Conservation (phyloP, 2,888 invertebrate species). For the Myathropa florea region DNA sequence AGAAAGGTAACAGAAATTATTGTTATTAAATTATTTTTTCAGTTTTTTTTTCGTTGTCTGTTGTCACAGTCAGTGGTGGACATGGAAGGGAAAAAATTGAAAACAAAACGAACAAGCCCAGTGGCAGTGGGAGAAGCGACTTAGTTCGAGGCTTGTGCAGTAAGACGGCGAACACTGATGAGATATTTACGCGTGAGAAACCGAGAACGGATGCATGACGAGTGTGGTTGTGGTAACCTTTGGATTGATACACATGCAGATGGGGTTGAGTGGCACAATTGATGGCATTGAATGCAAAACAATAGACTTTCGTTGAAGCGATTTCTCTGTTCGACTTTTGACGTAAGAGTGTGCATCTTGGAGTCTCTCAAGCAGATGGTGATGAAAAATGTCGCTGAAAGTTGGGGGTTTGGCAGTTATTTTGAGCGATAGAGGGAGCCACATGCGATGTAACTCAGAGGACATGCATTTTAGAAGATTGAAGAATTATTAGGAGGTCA, state of each 20-base stretch:
- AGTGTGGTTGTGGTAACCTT: slow-evolving; percentile 44
- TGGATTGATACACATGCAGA: slow-evolving; percentile 47
- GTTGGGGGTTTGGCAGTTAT: too few species aligned
- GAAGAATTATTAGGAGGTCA: too few species aligned
- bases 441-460: too few species aligned
- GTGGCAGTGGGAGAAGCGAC: slow-evolving; percentile 3
- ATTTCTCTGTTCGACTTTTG: not conserved
- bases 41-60: slow-evolving; percentile 1
- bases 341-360: too few species aligned
- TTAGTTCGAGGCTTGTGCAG: not conserved
- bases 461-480: too few species aligned
- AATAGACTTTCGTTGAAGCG: not conserved
- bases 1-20: slow-evolving; percentile 66
- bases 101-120: slow-evolving; percentile 28
- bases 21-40: slow-evolving; percentile 64
- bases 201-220: slow-evolving; percentile 71
- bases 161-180: not conserved
- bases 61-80: slow-evolving; percentile 54
- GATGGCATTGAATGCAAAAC: slow-evolving; percentile 46
- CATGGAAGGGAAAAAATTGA: slow-evolving; percentile 9
- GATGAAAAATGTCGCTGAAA: too few species aligned
- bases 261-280: slow-evolving; percentile 32
- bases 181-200: slow-evolving; percentile 67
- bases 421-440: too few species aligned
- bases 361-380: too few species aligned